Evolutionary conservation across 2,888 invertebrate species (phyloP).

Genomic region (Ophion slaviceki): DNA sequence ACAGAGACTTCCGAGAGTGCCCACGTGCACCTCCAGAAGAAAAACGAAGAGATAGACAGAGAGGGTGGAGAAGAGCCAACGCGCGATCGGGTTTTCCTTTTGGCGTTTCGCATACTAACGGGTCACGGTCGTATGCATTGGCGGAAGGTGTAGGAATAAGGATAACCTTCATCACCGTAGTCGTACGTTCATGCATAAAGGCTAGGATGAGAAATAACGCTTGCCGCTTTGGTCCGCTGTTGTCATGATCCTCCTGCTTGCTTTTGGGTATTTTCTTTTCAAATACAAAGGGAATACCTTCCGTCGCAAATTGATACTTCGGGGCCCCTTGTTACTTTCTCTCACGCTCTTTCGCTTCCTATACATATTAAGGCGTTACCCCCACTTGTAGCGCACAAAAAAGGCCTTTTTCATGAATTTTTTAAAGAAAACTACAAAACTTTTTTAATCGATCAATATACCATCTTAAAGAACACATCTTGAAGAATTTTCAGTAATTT

Average conservation of each 20-base stretch:
- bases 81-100: conserved; percentile 47
- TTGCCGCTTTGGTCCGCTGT: conserved; percentile 27
- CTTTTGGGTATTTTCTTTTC: conserved; percentile 41
- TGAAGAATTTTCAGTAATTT: too few species aligned
- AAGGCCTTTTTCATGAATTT: too few species aligned
- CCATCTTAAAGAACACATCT: too few species aligned
- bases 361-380: too few species aligned
- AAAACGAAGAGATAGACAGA: neutral
- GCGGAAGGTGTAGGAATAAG: conserved; percentile 63
- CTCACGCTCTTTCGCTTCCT: neutral
- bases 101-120: conserved; percentile 44
- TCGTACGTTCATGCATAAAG: conserved; percentile 35
- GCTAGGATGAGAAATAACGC: conserved; percentile 28
- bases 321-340: neutral
- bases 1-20: conserved; percentile 3
- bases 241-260: conserved; percentile 8
- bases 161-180: conserved; percentile 41
- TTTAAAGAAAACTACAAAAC: too few species aligned
- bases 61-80: conserved; percentile 28
- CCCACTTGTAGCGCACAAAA: too few species aligned
- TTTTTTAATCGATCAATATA: too few species aligned
- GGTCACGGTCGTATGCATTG: conserved; percentile 34
- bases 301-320: conserved; percentile 10
- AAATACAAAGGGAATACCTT: neutral
- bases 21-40: neutral